These are phyloP conservation scores for Hyalella azteca DNA, from an alignment of 2,888 invertebrate genomes.

Conservation along the genomic window DNA sequence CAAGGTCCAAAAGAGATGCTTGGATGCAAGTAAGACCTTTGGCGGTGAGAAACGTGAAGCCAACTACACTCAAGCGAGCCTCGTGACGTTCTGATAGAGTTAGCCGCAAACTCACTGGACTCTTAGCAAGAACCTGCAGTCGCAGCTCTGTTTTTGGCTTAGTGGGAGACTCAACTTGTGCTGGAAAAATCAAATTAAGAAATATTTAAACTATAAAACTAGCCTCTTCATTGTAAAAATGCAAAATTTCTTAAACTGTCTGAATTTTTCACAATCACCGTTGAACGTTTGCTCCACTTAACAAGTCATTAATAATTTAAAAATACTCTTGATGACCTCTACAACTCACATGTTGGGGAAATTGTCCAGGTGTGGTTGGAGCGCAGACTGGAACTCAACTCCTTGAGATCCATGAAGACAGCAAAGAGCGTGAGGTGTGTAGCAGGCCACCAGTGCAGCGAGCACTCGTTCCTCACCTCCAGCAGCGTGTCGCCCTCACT, in stretches of 20 bases:
- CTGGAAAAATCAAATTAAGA: no score
- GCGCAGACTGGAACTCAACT: background rate
- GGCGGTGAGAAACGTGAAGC: background rate
- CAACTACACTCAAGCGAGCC: constrained; percentile 45
- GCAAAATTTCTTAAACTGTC: no score
- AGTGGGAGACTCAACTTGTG: background rate
- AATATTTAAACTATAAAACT: no score
- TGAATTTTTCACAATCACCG: no score
- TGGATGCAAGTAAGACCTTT: constrained; percentile 16
- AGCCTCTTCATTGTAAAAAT: no score
- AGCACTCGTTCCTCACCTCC: constrained; percentile 41
- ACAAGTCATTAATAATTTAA: no score
- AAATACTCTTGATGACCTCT: no score
- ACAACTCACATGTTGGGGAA: no score
- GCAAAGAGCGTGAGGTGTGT: constrained; percentile 53
- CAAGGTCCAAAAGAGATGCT: constrained; percentile 38
- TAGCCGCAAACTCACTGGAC: constrained; percentile 43
- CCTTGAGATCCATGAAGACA: constrained; percentile 39
- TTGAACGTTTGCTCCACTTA: no score
- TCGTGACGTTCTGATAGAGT: constrained; percentile 44
- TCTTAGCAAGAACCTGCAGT: constrained; percentile 50
- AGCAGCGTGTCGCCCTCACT: constrained; percentile 44
- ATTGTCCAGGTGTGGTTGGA: background rate
- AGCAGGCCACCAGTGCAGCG: constrained; percentile 46
- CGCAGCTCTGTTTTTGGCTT: constrained; percentile 38